Evolutionary conservation across 2,113 vertebrate species (phyloP).

Genomic region (Brachyhypopomus gauderio): DNA sequence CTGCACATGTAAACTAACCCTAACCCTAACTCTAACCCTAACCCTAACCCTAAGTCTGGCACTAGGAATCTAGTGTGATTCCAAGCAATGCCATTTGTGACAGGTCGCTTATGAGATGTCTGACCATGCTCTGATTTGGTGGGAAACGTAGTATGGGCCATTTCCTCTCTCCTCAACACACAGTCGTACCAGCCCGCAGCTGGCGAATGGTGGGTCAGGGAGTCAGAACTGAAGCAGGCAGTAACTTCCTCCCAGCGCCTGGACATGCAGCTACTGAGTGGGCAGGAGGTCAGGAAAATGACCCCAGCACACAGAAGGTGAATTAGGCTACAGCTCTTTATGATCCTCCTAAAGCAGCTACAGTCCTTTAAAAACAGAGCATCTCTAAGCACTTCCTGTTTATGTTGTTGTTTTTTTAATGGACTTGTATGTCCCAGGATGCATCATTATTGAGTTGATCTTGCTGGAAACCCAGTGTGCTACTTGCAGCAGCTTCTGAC

Average conservation of each 20-base stretch:
- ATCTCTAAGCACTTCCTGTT: conserved; percentile 10
- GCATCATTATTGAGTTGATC: background rate
- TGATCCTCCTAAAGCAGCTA: no score
- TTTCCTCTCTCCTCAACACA: background rate
- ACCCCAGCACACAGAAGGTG: background rate
- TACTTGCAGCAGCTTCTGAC: conserved; percentile 6
- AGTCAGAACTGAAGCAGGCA: no score
- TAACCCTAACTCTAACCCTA: no score
- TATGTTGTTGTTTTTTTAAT: background rate
- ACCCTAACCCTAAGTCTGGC: background rate
- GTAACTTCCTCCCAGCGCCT: no score
- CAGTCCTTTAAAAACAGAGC: background rate
- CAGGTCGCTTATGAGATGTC: no score
- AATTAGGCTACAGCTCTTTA: background rate
- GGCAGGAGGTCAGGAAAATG: no score
- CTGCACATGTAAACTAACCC: background rate
- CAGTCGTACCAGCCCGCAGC: background rate
- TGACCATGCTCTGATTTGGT: background rate
- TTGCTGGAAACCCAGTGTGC: background rate
- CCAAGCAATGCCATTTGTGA: no score
- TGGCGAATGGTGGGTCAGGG: no score
- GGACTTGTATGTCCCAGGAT: conserved; percentile 28
- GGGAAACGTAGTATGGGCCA: background rate
- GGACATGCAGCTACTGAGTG: no score
- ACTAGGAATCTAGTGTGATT: no score